phyloP scores from a whole-genome alignment of 1,140 invertebrate species.

The Meloidogyne exigua region DNA sequence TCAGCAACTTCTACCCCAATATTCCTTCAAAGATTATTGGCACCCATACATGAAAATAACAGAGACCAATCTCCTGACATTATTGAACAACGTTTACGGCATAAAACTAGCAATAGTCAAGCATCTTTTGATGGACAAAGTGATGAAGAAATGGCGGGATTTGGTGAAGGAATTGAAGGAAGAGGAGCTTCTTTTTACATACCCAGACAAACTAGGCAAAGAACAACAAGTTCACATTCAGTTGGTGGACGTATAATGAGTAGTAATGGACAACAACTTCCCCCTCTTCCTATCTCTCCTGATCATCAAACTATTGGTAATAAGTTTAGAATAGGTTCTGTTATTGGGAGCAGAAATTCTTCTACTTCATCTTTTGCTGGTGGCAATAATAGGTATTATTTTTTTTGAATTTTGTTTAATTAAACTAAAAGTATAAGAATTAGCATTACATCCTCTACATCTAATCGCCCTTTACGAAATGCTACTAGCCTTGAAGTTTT shows the following conservation, averaged over 20 bases:
- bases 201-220: not conserved
- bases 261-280: constrained; percentile 12
- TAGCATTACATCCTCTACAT: not conserved
- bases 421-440: too few species aligned
- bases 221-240: constrained; percentile 4
- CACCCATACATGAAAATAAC: constrained; percentile 30
- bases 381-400: not conserved
- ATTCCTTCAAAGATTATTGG: constrained; percentile 30
- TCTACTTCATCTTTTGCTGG: not conserved
- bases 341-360: not conserved
- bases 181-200: not conserved
- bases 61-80: constrained; percentile 24
- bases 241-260: constrained; percentile 11
- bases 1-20: constrained; percentile 17
- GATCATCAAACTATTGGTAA: constrained; percentile 8
- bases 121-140: constrained; percentile 6
- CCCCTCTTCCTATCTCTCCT: constrained; percentile 15
- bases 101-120: not conserved
- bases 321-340: not conserved
- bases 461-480: constrained; percentile 8
- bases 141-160: not conserved
- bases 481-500: constrained; percentile 23
- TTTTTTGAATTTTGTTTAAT: not conserved
- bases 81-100: not conserved
- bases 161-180: not conserved